A percentile compares a stretch with the other conserved stretches of the same genome.
Evolutionary conservation across 2,113 vertebrate genomes (phyloP).

Genomic region (Colaptes auratus): DNA sequence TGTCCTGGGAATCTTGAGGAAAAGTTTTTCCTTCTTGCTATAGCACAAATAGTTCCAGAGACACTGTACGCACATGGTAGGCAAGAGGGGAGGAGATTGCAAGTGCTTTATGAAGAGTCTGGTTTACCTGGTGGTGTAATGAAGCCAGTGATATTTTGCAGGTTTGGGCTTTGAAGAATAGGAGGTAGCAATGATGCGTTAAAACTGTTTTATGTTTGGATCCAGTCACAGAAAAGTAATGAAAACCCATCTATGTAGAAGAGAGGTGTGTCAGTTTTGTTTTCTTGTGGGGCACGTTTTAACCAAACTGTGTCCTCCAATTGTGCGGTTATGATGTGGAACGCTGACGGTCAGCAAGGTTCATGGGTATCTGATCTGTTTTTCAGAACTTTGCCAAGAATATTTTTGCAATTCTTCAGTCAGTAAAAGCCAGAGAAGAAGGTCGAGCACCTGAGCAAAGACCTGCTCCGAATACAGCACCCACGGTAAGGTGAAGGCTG

Average conservation of each 20-base stretch:
- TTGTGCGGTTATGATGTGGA: accelerated
- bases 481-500: slow-evolving; percentile 80
- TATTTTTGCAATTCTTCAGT: slow-evolving; percentile 98
- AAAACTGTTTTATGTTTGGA: background rate
- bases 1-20: too few relatives aligned
- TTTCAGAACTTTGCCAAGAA: slow-evolving; percentile 98
- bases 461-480: slow-evolving; percentile 89
- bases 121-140: background rate
- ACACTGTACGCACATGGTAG: background rate
- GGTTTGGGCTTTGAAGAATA: background rate
- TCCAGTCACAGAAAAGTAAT: background rate
- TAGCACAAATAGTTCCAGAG: background rate
- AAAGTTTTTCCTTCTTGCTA: background rate
- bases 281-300: background rate
- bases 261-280: background rate
- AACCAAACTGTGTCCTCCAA: background rate
- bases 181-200: accelerated
- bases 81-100: background rate
- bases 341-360: background rate
- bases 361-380: slow-evolving; percentile 25
- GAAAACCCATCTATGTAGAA: background rate
- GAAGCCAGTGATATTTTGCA: background rate
- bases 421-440: slow-evolving; percentile 98
- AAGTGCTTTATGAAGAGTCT: background rate
- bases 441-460: slow-evolving; percentile 94